A percentile compares a stretch with the other conserved stretches of the same genome.
These are phyloP conservation scores for Eilema depressum DNA, from an alignment of 2,888 invertebrate species.

Conservation along the genomic window DNA sequence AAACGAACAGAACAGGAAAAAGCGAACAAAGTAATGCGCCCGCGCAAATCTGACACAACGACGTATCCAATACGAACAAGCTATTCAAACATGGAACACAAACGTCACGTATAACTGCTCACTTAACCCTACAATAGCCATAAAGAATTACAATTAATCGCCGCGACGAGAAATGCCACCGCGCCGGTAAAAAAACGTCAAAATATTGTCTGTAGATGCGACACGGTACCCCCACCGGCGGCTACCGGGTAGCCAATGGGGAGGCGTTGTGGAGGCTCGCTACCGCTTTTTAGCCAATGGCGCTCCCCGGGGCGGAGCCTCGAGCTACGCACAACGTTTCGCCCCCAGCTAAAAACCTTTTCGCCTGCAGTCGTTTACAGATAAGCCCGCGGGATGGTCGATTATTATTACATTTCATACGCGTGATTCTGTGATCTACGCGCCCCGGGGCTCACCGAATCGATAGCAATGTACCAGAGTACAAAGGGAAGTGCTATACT, in stretches of 20 bases:
- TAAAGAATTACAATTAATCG: constrained; percentile 86
- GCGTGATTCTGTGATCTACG: constrained; percentile 81
- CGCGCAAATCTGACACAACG: constrained; percentile 67
- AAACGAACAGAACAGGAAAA: constrained; percentile 58
- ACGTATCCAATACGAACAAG: constrained; percentile 55
- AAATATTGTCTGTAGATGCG: constrained; percentile 78
- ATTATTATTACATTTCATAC: constrained; percentile 83
- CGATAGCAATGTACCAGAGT: constrained; percentile 77
- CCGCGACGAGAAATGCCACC: constrained; percentile 83
- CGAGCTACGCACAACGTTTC: constrained; percentile 80
- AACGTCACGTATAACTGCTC: constrained; percentile 78
- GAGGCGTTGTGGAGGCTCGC: constrained; percentile 68
- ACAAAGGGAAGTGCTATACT: constrained; percentile 65
- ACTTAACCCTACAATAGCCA: constrained; percentile 85
- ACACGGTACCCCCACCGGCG: constrained; percentile 73
- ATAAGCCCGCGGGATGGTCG: constrained; percentile 87
- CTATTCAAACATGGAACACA: constrained; percentile 72
- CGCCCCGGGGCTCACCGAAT: constrained; percentile 75
- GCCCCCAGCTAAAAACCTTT: constrained; percentile 86
- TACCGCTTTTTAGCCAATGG: constrained; percentile 81
- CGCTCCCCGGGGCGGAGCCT: constrained; percentile 83
- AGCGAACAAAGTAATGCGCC: constrained; percentile 63
- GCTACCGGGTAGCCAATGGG: constrained; percentile 77
- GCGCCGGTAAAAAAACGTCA: constrained; percentile 81
- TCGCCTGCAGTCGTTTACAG: constrained; percentile 87